phyloP scores from a whole-genome alignment of 35 echinoderm and acorn worm genomes.

The Nesometra sesokonis region DNA sequence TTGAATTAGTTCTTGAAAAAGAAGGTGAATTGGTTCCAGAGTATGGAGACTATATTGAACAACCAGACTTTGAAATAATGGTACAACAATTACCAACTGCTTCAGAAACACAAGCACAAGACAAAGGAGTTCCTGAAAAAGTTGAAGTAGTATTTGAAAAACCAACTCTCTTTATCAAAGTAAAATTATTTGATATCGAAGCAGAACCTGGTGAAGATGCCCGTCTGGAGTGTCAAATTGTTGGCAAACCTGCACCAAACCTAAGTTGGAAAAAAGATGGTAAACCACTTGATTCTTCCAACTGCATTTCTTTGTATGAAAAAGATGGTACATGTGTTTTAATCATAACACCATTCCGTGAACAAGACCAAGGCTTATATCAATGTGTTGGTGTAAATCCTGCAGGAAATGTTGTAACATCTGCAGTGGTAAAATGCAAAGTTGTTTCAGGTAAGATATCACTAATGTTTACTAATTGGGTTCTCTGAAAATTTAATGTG shows the following conservation, averaged over 20 bases:
- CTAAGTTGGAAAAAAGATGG: background rate
- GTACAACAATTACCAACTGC: background rate
- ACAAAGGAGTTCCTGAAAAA: background rate
- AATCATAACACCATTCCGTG: background rate
- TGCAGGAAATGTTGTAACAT: background rate
- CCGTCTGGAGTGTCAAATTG: background rate
- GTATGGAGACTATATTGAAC: background rate
- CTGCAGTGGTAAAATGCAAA: background rate
- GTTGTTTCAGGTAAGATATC: background rate
- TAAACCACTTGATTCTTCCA: background rate
- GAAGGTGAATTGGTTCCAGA: background rate
- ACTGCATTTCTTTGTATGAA: background rate
- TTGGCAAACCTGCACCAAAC: background rate
- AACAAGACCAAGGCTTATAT: background rate
- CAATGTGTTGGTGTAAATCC: background rate
- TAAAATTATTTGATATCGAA: background rate
- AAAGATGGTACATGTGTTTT: slow-evolving; percentile 3
- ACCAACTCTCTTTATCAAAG: background rate
- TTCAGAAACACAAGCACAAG: background rate
- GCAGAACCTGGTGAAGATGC: background rate
- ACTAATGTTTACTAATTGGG: background rate
- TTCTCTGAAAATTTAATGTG: background rate
- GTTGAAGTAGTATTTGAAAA: slow-evolving; percentile 20
- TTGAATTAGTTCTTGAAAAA: slow-evolving; percentile 12
- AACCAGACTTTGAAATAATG: background rate